These are phyloP conservation scores for Entomobrya multifasciata DNA, from an alignment of 2,888 invertebrate species.

Conservation along the genomic window DNA sequence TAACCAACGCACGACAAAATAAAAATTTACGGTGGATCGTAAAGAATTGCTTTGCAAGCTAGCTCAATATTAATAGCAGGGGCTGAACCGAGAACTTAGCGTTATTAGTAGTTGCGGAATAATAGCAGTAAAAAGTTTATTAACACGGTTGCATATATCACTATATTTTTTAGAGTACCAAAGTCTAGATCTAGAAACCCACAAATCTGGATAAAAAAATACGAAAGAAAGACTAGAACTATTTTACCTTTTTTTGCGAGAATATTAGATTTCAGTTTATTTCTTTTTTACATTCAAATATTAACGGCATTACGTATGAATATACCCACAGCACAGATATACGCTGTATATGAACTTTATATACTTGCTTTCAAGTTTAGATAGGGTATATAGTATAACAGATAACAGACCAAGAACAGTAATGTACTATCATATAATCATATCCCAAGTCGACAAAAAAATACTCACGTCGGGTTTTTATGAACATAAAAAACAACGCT, in stretches of 20 bases:
- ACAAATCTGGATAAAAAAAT: slow-evolving; percentile 56
- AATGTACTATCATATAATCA: slow-evolving; percentile 26
- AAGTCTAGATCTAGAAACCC: slow-evolving; percentile 51
- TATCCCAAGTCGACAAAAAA: slow-evolving; percentile 41
- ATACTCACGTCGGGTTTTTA: slow-evolving; percentile 59
- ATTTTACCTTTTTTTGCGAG: slow-evolving; percentile 36
- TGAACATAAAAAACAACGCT: slow-evolving; percentile 45
- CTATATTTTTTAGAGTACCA: neutral
- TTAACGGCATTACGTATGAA: slow-evolving; percentile 8
- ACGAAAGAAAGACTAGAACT: neutral
- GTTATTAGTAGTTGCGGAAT: slow-evolving; percentile 16
- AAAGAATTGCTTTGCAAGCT: slow-evolving; percentile 36
- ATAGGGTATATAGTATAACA: neutral
- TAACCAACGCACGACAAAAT: neutral
- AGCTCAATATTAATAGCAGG: slow-evolving; percentile 21
- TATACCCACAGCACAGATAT: neutral
- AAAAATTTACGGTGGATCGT: slow-evolving; percentile 60
- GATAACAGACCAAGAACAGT: neutral
- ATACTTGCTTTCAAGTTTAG: neutral
- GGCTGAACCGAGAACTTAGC: neutral
- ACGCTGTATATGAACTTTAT: slow-evolving; percentile 14
- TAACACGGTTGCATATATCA: slow-evolving; percentile 1
- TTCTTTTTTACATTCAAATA: slow-evolving; percentile 33
- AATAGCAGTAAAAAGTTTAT: slow-evolving; percentile 26
- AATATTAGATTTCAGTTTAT: slow-evolving; percentile 45